Conservation (phyloP, 2,888 invertebrate species). For the Aphrophora alni region DNA sequence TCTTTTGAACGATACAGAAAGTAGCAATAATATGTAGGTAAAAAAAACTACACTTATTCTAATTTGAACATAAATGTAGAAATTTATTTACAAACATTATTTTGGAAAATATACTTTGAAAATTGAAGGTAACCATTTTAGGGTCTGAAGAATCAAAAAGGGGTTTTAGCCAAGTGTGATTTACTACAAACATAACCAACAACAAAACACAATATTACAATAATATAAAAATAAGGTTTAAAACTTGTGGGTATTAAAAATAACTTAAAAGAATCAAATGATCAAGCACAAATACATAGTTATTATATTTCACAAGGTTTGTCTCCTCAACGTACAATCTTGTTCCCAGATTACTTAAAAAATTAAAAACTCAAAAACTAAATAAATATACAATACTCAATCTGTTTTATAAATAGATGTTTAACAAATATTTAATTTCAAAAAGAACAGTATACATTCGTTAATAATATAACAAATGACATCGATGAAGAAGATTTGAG, state of each 20-base stretch:
- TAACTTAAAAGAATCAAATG: slow-evolving; percentile 38
- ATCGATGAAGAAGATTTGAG: slow-evolving; percentile 29
- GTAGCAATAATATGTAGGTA: slow-evolving; percentile 4
- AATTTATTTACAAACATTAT: slow-evolving; percentile 3
- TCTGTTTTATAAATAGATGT: background rate
- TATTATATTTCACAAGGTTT: slow-evolving; percentile 35
- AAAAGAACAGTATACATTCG: slow-evolving; percentile 19
- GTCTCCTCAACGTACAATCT: slow-evolving; percentile 39
- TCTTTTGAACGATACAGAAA: background rate
- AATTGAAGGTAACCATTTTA: background rate
- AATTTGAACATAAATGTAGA: slow-evolving; percentile 5
- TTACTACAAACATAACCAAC: background rate
- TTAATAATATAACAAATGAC: slow-evolving; percentile 32
- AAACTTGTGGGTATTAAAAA: slow-evolving; percentile 34
- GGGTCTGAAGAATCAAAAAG: background rate
- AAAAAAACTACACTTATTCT: background rate
- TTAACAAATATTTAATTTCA: background rate
- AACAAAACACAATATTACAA: background rate
- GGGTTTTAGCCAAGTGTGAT: background rate
- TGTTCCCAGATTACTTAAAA: slow-evolving; percentile 11
- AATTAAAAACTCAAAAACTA: background rate
- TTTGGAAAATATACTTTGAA: background rate
- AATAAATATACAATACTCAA: slow-evolving; percentile 2
- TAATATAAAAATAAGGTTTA: slow-evolving; percentile 34
- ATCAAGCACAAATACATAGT: slow-evolving; percentile 40